phyloP scores from a whole-genome alignment of 2,113 vertebrate species.

The Cinclus mexicanus region DNA sequence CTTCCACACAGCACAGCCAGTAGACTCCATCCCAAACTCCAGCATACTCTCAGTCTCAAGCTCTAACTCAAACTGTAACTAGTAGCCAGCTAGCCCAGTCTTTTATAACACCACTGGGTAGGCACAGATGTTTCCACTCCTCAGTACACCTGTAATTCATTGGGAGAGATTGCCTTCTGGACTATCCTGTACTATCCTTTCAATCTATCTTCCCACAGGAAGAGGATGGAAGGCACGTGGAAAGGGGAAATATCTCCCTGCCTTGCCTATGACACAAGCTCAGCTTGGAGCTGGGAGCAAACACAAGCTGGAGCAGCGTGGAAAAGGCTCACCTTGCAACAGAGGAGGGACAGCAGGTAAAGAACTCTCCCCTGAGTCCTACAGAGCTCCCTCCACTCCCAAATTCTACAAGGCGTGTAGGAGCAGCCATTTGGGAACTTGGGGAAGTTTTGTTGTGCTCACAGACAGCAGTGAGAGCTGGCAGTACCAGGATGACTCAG shows the following conservation, averaged over 20 bases:
- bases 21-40: too few species aligned
- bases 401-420: rapidly evolving
- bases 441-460: neutral
- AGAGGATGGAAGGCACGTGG: neutral
- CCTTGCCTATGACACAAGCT: rapidly evolving
- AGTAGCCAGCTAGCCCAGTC: too few species aligned
- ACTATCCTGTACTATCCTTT: too few species aligned
- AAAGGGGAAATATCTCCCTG: neutral
- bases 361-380: neutral
- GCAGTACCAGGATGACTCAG: slow-evolving; percentile 45
- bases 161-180: too few species aligned
- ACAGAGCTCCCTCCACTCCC: neutral
- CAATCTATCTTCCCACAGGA: too few species aligned
- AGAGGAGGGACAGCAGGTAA: neutral
- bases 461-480: neutral
- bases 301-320: rapidly evolving
- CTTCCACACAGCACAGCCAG: too few species aligned
- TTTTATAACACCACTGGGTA: too few species aligned
- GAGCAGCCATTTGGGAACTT: neutral
- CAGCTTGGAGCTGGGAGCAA: neutral
- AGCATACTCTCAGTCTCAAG: too few species aligned
- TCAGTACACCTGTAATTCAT: too few species aligned
- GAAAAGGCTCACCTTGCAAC: neutral
- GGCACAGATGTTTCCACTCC: too few species aligned
- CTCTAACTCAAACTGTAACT: too few species aligned